Conservation (phyloP, 2,888 invertebrate genomes). For the Siphlonurus alternatus region DNA sequence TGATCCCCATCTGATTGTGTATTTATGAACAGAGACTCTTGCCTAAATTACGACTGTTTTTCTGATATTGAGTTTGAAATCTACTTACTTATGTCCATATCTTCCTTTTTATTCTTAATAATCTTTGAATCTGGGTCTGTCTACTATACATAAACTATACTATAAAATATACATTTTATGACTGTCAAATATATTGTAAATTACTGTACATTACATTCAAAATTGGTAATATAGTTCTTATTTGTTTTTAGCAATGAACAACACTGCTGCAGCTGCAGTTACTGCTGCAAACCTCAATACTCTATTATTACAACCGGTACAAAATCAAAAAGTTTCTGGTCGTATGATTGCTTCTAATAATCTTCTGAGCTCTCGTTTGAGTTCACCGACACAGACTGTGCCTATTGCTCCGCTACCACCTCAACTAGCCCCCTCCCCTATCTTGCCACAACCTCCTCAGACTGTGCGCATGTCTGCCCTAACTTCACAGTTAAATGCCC, state of each 20-base stretch:
- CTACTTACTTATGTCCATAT: no score
- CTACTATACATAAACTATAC: no score
- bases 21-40: no score
- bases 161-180: no score
- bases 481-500: background rate
- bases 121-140: no score
- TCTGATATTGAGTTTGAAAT: no score
- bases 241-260: constrained; percentile 5
- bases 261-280: constrained; percentile 9
- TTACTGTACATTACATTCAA: no score
- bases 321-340: background rate
- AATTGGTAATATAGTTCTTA: no score
- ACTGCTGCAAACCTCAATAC: constrained; percentile 10
- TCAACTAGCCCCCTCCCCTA: background rate
- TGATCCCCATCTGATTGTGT: no score
- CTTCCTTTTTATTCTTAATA: no score
- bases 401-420: constrained; percentile 23
- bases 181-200: no score
- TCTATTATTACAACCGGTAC: background rate
- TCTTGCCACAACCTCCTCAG: background rate
- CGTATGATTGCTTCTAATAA: background rate
- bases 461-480: background rate
- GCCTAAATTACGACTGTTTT: no score
- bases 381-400: constrained; percentile 36
- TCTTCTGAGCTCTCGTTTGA: background rate